These are phyloP conservation scores for Noctua fimbriata DNA, from an alignment of 2,888 invertebrate genomes.

Conservation along the genomic window DNA sequence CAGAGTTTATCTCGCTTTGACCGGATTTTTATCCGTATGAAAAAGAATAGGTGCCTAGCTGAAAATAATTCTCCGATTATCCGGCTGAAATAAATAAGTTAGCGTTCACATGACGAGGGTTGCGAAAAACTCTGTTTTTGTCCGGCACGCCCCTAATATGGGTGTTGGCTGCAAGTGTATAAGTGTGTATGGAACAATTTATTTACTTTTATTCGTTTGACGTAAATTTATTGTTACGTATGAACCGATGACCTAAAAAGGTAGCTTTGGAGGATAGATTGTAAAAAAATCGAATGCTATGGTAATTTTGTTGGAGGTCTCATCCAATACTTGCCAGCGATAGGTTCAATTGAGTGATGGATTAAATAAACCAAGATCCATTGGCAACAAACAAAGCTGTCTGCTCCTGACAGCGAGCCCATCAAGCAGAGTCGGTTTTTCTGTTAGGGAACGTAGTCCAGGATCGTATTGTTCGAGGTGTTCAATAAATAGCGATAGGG, in stretches of 20 bases:
- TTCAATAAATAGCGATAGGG: conserved; percentile 63
- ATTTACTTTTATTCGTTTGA: conserved; percentile 52
- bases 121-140: conserved; percentile 61
- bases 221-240: conserved; percentile 34
- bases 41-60: conserved; percentile 63
- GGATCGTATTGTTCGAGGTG: conserved; percentile 60
- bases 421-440: conserved; percentile 48
- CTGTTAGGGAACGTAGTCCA: conserved; percentile 27
- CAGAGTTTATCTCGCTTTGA: conserved; percentile 40
- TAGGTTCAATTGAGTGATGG: conserved; percentile 1
- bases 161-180: conserved; percentile 42
- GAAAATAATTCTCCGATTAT: conserved; percentile 69
- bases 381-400: conserved; percentile 43
- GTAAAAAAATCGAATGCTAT: not conserved
- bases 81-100: conserved; percentile 70
- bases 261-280: not conserved
- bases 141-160: conserved; percentile 54
- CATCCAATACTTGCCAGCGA: conserved; percentile 7
- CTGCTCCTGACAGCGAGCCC: conserved; percentile 33
- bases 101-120: conserved; percentile 68
- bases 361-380: conserved; percentile 30
- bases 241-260: conserved; percentile 16
- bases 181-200: conserved; percentile 48
- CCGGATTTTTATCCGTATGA: conserved; percentile 57
- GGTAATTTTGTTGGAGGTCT: not conserved